Conservation (phyloP, 2,113 vertebrate genomes). For the Pteronura brasiliensis region DNA sequence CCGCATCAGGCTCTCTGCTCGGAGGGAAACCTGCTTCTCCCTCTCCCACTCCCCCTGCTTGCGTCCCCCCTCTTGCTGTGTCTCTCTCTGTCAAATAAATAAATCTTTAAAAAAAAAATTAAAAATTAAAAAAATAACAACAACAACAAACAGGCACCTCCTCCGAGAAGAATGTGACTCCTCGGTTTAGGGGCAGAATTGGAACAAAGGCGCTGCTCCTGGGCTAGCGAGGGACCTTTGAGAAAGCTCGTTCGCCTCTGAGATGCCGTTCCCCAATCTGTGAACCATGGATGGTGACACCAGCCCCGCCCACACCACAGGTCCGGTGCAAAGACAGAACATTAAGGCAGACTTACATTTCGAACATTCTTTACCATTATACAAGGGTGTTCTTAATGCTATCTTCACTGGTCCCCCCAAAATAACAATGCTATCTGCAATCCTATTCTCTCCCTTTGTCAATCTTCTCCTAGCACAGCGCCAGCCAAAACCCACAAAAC, state of each 20-base stretch:
- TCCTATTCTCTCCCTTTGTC: neutral
- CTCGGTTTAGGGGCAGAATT: neutral
- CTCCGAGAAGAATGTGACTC: neutral
- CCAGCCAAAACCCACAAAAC: slow-evolving; percentile 19
- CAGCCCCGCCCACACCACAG: neutral
- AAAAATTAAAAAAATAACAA: too few relatives aligned
- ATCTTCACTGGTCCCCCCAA: neutral
- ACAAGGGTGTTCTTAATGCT: neutral
- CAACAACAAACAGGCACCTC: too few relatives aligned
- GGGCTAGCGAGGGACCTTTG: neutral
- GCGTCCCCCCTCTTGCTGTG: too few relatives aligned
- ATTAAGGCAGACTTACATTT: neutral
- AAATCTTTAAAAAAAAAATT: too few relatives aligned
- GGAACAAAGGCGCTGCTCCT: neutral
- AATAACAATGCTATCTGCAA: neutral
- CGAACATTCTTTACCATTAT: neutral
- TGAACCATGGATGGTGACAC: neutral
- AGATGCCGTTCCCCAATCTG: neutral
- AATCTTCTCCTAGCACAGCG: neutral
- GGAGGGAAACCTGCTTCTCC: too few relatives aligned
- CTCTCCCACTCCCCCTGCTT: too few relatives aligned
- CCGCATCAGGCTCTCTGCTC: too few relatives aligned
- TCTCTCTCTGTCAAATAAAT: too few relatives aligned
- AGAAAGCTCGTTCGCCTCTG: neutral
- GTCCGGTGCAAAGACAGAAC: neutral